Conservation (phyloP, 2,797 vertebrate genomes). For the Sarcoramphus papa region DNA sequence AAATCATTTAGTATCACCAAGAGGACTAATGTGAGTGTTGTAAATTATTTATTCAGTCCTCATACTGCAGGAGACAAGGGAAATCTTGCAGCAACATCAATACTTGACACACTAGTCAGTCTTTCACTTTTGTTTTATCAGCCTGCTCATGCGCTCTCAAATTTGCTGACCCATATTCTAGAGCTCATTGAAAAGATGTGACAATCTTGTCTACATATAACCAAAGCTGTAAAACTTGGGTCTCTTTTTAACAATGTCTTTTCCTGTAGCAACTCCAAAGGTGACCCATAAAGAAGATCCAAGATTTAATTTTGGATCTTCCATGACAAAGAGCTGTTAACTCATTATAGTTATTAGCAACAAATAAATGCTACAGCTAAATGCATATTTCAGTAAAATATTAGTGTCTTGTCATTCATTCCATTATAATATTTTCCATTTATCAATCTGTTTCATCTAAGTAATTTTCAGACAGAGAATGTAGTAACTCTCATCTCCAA, state of each 20-base stretch:
- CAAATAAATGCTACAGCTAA: background rate
- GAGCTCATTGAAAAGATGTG: background rate
- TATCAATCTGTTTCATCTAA: background rate
- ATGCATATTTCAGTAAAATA: background rate
- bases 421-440: background rate
- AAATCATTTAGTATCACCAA: background rate
- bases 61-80: background rate
- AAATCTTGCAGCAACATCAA: background rate
- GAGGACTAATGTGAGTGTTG: background rate
- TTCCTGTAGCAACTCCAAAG: background rate
- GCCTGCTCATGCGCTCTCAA: background rate
- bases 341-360: background rate
- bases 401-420: background rate
- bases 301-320: background rate
- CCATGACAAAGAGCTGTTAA: background rate
- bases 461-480: background rate
- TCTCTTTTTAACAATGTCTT: background rate
- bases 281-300: background rate
- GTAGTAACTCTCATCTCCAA: background rate
- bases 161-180: background rate
- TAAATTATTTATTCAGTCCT: slow-evolving; percentile 23
- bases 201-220: background rate
- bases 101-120: background rate
- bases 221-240: background rate
- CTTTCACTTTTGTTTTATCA: slow-evolving; percentile 35